Percentiles rank a stretch among this genome's conserved stretches.
Evolutionary conservation across 1,140 invertebrate species (phyloP).

Genomic region (Aphidius ervi): DNA sequence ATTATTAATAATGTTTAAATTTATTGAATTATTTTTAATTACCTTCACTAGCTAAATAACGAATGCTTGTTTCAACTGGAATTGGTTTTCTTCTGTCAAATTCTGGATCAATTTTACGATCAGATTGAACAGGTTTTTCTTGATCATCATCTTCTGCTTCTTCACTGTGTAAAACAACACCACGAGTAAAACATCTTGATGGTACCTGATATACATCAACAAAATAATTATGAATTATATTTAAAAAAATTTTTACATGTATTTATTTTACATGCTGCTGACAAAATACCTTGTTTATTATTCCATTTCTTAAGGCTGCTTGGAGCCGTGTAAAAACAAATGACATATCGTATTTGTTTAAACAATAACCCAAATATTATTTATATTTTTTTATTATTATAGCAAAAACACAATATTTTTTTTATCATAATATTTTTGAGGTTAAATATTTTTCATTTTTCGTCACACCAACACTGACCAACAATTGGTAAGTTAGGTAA

Average conservation of each 20-base stretch:
- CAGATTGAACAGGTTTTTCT: slow-evolving; percentile 22
- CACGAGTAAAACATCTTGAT: slow-evolving; percentile 28
- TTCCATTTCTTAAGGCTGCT: slow-evolving; percentile 15
- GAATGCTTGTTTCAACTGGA: slow-evolving; percentile 78
- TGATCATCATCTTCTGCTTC: slow-evolving; percentile 34
- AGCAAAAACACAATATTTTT: too few species aligned
- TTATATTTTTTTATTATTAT: neutral
- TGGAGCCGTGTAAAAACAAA: slow-evolving; percentile 24
- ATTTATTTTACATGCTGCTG: too few species aligned
- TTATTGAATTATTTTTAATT: slow-evolving; percentile 19
- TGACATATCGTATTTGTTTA: slow-evolving; percentile 23
- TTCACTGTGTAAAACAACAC: slow-evolving; percentile 22
- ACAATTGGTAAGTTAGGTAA: too few species aligned
- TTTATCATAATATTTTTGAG: neutral
- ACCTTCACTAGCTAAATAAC: slow-evolving; percentile 78
- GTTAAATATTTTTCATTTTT: neutral
- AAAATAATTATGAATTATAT: too few species aligned
- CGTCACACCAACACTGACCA: neutral
- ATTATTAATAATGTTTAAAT: slow-evolving; percentile 12
- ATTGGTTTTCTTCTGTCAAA: slow-evolving; percentile 59
- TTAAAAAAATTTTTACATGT: too few species aligned
- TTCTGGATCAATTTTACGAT: slow-evolving; percentile 40
- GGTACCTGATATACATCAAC: slow-evolving; percentile 18
- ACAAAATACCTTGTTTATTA: slow-evolving; percentile 24
- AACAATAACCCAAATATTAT: slow-evolving; percentile 9